These are phyloP conservation scores for Thysanoteuthis rhombus DNA, from an alignment of 2,888 invertebrate genomes.

Conservation along the genomic window DNA sequence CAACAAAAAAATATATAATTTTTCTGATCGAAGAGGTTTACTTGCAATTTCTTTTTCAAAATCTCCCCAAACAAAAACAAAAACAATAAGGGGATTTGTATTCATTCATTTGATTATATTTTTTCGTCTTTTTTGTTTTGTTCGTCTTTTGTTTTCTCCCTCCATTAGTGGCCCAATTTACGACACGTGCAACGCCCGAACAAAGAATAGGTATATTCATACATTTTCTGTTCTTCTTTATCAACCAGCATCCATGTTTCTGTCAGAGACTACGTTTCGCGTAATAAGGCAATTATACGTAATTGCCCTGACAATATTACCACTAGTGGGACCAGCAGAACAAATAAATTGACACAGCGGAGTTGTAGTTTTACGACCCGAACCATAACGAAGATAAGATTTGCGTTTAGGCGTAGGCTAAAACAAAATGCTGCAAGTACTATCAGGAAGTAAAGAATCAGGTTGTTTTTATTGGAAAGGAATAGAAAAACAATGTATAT, in stretches of 20 bases:
- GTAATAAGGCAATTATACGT: neutral
- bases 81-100: too few relatives aligned
- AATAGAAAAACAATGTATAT: too few relatives aligned
- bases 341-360: neutral
- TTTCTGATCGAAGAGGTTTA: too few relatives aligned
- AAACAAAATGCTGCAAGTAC: neutral
- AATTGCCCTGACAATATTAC: neutral
- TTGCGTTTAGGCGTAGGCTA: neutral
- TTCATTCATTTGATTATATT: too few relatives aligned
- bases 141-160: neutral
- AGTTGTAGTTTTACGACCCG: neutral
- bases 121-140: too few relatives aligned
- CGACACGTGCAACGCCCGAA: neutral
- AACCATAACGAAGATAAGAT: neutral
- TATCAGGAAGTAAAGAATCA: neutral
- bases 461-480: neutral
- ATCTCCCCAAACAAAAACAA: too few relatives aligned
- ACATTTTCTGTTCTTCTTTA: neutral
- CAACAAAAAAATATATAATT: too few relatives aligned
- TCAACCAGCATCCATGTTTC: neutral
- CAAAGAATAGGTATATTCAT: neutral
- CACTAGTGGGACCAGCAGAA: neutral
- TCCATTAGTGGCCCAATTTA: neutral
- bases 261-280: neutral
- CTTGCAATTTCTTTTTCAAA: too few relatives aligned